A percentile compares a stretch with the other conserved stretches of the same genome.
Evolutionary conservation across 2,113 vertebrate species (phyloP).

Genomic region (Castor canadensis): DNA sequence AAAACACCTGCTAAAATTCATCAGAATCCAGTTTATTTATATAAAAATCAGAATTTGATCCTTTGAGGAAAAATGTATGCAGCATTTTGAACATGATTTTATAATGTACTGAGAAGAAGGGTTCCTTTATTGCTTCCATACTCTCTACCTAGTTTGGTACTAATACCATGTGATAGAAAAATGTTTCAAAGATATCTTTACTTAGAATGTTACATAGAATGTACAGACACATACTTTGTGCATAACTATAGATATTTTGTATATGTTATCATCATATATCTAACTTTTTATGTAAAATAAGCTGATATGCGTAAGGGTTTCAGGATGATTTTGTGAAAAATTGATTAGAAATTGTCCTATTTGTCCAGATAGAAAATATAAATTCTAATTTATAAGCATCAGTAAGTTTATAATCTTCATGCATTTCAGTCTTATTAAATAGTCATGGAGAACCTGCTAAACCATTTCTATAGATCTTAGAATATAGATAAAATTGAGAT

Average conservation of each 20-base stretch:
- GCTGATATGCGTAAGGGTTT: slow-evolving; percentile 24
- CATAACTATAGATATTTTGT: too few relatives aligned
- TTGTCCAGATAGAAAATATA: slow-evolving; percentile 40
- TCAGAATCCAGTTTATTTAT: too few relatives aligned
- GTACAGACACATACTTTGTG: neutral
- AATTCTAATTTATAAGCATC: slow-evolving; percentile 19
- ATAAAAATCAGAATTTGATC: too few relatives aligned
- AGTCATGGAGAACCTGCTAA: slow-evolving; percentile 27
- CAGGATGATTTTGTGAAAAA: slow-evolving; percentile 52
- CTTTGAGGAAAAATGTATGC: neutral
- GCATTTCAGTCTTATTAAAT: slow-evolving; percentile 11
- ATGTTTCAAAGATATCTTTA: neutral
- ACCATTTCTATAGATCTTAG: slow-evolving; percentile 16
- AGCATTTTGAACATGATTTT: slow-evolving; percentile 24
- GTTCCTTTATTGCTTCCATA: neutral
- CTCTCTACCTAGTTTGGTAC: neutral
- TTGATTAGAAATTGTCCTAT: slow-evolving; percentile 30
- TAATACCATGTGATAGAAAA: slow-evolving; percentile 37
- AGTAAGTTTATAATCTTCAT: slow-evolving; percentile 41
- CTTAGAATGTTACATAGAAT: neutral
- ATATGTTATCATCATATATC: slow-evolving; percentile 37
- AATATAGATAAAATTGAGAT: slow-evolving; percentile 15
- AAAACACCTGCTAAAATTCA: too few relatives aligned
- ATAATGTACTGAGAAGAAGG: neutral
- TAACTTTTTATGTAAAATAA: slow-evolving; percentile 52